Evolutionary conservation across 1,140 invertebrate species (phyloP), one percentile per base, ranked within the genome.

Genomic region (Aphelinus atriplicis): DNA sequence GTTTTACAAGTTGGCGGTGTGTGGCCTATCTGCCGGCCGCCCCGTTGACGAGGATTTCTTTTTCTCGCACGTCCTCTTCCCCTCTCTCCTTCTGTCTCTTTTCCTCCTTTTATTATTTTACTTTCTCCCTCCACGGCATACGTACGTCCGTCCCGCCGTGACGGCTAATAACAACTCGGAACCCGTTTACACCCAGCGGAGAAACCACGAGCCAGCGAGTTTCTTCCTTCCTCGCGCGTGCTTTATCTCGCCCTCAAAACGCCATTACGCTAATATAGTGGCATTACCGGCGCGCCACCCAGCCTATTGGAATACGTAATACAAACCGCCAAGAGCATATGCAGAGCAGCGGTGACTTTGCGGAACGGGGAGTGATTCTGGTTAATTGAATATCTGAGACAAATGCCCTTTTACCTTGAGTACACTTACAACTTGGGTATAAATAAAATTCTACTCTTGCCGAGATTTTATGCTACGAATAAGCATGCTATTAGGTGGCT

Each of bases 1-100:
- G 86, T 86, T 86, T 87, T 87, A 86, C 85, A 85, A 85, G 84
- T 84, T 81, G 83, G 76, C 82, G 82, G 80, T 86, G 84, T 87
- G 85, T 87, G 85, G 84, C 81, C 82, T 80, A 80, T 83, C 80
- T 77, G 60, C 69, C 79, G 78, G 78, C 7, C 66, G 77, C 70
- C 55, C 48, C 81, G 80, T 84, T 86, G 85, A 86, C 84, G 82
- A 84, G 80, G 77, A 82, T 80, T 81, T 80, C 81, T 82, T 82
- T 76, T 72, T 78, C 63, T 74, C 61, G 9, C 51, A 9, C 9
- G 4, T 53, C 45, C 56, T 56, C 55, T 53, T 5, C 45, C 62
- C 50, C 51, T 46, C 63, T 65, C 53, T 62, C 65, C 79, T 70
- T 68, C 78, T 77, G 75, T 78, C 76, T 78, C 56, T 72, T 76